Percentiles rank a stretch among this genome's conserved stretches.
Conservation (phyloP, 2,888 invertebrate genomes). For the Acrocera orbiculus region DNA sequence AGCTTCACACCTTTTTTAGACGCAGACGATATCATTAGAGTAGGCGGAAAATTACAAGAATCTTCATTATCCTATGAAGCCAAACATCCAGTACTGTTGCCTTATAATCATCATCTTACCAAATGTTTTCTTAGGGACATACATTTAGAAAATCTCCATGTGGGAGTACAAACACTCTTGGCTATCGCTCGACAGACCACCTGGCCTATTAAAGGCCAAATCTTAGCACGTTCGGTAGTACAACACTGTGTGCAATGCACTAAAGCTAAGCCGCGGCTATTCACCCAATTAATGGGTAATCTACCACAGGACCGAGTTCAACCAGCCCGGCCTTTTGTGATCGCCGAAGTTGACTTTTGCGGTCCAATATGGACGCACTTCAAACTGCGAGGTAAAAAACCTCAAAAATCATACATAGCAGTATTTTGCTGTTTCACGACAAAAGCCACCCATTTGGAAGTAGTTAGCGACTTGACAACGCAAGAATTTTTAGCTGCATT, state of each 20-base stretch:
- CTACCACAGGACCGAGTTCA: slow-evolving; percentile 12
- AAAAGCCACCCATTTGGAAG: slow-evolving; percentile 11
- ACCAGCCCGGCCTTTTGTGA: slow-evolving; percentile 7
- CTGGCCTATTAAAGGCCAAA: slow-evolving; percentile 14
- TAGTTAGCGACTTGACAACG: slow-evolving; percentile 3
- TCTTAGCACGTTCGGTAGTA: slow-evolving; percentile 7
- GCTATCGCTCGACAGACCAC: slow-evolving; percentile 11
- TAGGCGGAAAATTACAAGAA: slow-evolving; percentile 15
- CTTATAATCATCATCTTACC: slow-evolving; percentile 8
- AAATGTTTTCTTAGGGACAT: slow-evolving; percentile 4
- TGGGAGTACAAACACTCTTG: slow-evolving; percentile 8
- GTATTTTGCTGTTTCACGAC: slow-evolving; percentile 10
- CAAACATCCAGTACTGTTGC: slow-evolving; percentile 6
- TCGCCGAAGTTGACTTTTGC: slow-evolving; percentile 8
- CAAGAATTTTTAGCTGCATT: slow-evolving; percentile 2
- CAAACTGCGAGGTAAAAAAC: slow-evolving; percentile 3
- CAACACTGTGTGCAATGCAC: slow-evolving; percentile 11
- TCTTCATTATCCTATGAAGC: slow-evolving; percentile 11
- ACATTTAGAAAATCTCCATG: slow-evolving; percentile 7
- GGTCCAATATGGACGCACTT: slow-evolving; percentile 7
- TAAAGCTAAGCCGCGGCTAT: slow-evolving; percentile 7
- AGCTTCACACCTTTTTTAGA: too few relatives aligned
- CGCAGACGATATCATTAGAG: slow-evolving; percentile 13
- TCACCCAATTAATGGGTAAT: slow-evolving; percentile 15
- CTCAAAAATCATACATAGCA: slow-evolving; percentile 9